phyloP scores from a whole-genome alignment of 2,888 invertebrate species.

The Spilarctia lutea region DNA sequence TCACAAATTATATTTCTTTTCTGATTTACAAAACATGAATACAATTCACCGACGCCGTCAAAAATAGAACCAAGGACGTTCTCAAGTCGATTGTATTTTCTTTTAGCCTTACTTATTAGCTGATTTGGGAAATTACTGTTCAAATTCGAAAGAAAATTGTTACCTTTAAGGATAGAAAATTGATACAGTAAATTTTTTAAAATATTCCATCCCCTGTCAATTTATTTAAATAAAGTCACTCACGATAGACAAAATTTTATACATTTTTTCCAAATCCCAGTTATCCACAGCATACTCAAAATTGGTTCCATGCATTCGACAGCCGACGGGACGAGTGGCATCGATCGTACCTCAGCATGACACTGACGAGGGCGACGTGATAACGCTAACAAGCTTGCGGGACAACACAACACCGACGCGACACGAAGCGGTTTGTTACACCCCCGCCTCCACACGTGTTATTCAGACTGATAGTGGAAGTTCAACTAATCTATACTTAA shows the following conservation, averaged over 20 bases:
- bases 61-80: no score
- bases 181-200: no score
- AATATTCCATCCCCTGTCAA: no score
- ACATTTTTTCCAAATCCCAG: background rate
- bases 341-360: slow-evolving; percentile 22
- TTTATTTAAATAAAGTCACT: background rate
- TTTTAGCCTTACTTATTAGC: no score
- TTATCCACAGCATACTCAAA: background rate
- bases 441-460: background rate
- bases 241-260: background rate
- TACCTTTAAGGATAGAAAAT: no score
- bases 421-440: background rate
- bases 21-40: no score
- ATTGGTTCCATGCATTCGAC: slow-evolving; percentile 20
- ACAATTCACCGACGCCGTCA: no score
- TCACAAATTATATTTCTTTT: no score
- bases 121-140: no score
- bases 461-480: slow-evolving; percentile 6
- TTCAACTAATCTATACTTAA: background rate
- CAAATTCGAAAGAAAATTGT: no score
- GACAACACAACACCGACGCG: background rate
- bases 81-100: no score
- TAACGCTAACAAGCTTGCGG: background rate
- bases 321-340: slow-evolving; percentile 18
- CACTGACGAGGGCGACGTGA: slow-evolving; percentile 10